Base-by-base conservation (phyloP, 2,888 invertebrate species). In the Apamea monoglypha region DNA sequence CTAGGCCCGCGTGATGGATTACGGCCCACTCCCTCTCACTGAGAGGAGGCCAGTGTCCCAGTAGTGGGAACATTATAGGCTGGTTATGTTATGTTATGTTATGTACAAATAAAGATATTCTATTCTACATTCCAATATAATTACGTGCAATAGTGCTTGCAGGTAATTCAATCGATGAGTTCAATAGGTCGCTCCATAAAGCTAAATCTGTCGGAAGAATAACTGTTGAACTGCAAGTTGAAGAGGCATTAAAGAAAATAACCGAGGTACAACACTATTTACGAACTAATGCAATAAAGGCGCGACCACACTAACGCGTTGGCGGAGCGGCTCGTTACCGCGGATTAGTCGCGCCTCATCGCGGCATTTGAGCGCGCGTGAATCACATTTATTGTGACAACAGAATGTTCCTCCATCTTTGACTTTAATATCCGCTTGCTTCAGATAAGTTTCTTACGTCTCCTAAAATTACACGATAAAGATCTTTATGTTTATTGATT, bases 271-370 rank as follows among this genome's bases (percentile, higher is more conserved):
- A 75, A 73, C n/a, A 73, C 74, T 74, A 78, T 74, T 77, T 80
- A 76, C 66, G 76, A 75, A 82, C 72, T 75, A 79, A 82, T 80
- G 86, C 87, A 84, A 86, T 92, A 92, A 93, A 93, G 93, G 90
- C 82, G 80, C 85, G 89, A 91, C 85, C 87, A 92, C 91, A 93
- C 91, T 91, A 89, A 78, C 85, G 92, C 92, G 93, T 93, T 91
- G 92, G 91, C 92, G 91, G 89, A 25, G 88, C 81, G 85, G 82
- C 91, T 92, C 91, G 94, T 93, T 93, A 92, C 90, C 80, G 87
- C 87, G 91, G 91, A 94, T 95, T 94, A 92, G 94, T 85, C 91
- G 90, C 93, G 93, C 91, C 93, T 92, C 93, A 93, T 94, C 91
- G 92, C 88, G 83, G 78, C 83, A 82, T 76, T 84, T 73, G 85